These are phyloP conservation scores for Mesorhabditis spiculigera DNA, from an alignment of 2,888 invertebrate species.

Conservation along the genomic window DNA sequence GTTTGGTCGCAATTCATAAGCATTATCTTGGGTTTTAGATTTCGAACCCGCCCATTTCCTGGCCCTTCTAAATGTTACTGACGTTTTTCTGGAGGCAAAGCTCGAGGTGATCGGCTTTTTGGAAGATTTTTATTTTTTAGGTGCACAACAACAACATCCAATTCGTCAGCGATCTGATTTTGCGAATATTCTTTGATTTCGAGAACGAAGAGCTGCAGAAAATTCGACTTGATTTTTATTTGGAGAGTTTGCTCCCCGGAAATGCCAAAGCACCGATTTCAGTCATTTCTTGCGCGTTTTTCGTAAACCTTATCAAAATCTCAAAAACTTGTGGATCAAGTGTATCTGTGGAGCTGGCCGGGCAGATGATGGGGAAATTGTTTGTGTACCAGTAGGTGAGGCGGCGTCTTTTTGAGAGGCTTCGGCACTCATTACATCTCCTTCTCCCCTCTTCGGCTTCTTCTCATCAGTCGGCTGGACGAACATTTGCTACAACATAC, in stretches of 20 bases:
- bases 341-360: no score
- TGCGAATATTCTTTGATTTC: slow-evolving; percentile 21
- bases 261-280: no score
- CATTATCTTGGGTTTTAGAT: background rate
- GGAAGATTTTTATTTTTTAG: slow-evolving; percentile 3
- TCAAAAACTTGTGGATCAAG: no score
- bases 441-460: no score
- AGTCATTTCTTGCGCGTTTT: no score
- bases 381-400: no score
- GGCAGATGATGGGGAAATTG: no score
- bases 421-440: no score
- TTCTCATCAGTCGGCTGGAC: no score
- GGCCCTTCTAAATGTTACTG: slow-evolving; percentile 16
- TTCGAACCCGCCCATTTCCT: slow-evolving; percentile 10
- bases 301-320: no score
- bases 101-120: background rate
- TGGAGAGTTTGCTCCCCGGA: slow-evolving; percentile 5
- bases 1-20: background rate
- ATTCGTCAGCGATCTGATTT: slow-evolving; percentile 23
- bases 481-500: no score
- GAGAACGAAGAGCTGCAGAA: background rate
- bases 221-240: background rate
- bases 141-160: slow-evolving; percentile 26
- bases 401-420: no score
- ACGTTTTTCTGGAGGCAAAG: slow-evolving; percentile 17